phyloP scores from a whole-genome alignment of 2,888 invertebrate genomes.

The Diogma glabrata region DNA sequence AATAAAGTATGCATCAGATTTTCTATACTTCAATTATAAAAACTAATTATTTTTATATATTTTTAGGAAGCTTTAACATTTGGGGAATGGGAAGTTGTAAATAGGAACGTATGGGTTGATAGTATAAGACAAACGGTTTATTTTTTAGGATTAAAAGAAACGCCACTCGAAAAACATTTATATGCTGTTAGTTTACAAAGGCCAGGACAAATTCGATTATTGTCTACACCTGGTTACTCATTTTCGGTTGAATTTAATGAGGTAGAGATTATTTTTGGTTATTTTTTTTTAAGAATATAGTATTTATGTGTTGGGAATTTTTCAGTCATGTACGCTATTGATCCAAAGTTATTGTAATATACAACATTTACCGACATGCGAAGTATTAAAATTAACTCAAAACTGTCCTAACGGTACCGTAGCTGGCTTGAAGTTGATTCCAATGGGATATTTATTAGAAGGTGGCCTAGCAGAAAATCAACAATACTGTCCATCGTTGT shows the following conservation, averaged over 20 bases:
- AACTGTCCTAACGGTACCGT: constrained; percentile 49
- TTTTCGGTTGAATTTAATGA: constrained; percentile 72
- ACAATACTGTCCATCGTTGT: constrained; percentile 59
- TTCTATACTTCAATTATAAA: not conserved
- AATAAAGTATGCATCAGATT: constrained; percentile 39
- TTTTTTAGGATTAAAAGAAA: constrained; percentile 82
- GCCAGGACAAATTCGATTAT: constrained; percentile 59
- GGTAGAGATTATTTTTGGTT: constrained; percentile 34
- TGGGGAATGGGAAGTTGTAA: constrained; percentile 90
- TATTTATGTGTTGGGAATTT: constrained; percentile 15
- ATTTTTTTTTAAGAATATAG: not conserved
- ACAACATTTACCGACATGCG: constrained; percentile 65
- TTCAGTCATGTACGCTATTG: constrained; percentile 64
- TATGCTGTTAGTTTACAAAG: constrained; percentile 68
- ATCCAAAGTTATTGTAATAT: constrained; percentile 78
- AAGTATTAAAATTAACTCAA: constrained; percentile 59
- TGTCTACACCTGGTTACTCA: constrained; percentile 76
- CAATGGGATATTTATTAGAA: constrained; percentile 59
- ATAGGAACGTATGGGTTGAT: constrained; percentile 81
- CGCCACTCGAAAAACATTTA: constrained; percentile 84
- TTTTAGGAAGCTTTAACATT: constrained; percentile 58
- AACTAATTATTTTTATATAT: constrained; percentile 21
- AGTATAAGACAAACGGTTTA: constrained; percentile 66
- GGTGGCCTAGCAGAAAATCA: constrained; percentile 45
- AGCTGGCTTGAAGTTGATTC: constrained; percentile 53